Percentiles rank a stretch among this genome's conserved stretches.
Conservation (phyloP, 2,888 invertebrate species). For the Hoplodrina blanda region DNA sequence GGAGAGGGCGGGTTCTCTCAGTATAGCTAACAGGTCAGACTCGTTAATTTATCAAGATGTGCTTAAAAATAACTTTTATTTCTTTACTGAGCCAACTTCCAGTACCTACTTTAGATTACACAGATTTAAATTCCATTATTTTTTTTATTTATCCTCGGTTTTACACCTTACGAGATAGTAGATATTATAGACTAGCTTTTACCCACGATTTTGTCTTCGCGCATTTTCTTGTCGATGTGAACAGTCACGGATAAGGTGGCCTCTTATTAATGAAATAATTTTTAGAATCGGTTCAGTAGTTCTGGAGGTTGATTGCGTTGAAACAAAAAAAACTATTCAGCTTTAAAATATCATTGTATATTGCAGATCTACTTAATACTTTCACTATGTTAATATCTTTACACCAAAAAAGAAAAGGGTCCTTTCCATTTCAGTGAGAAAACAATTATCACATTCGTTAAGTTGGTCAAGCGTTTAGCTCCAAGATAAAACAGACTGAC, state of each 20-base stretch:
- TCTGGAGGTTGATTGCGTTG: too few species aligned
- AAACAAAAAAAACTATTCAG: too few species aligned
- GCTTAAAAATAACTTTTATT: conserved; percentile 36
- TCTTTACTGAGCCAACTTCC: not conserved
- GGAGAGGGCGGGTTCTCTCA: conserved; percentile 4
- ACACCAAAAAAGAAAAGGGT: conserved; percentile 12
- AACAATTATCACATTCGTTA: conserved; percentile 21
- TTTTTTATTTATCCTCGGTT: not conserved
- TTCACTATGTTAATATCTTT: not conserved
- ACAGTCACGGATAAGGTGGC: too few species aligned
- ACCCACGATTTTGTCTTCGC: too few species aligned
- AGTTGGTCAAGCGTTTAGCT: not conserved
- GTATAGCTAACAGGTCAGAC: conserved; percentile 40
- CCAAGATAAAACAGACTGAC: too few species aligned
- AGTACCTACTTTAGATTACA: conserved; percentile 5
- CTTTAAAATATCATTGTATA: too few species aligned
- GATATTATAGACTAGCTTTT: not conserved
- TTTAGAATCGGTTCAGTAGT: too few species aligned
- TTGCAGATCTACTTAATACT: too few species aligned
- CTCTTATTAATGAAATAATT: too few species aligned
- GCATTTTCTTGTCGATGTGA: too few species aligned
- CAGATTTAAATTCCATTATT: not conserved
- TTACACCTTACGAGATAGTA: not conserved
- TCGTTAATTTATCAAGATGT: conserved; percentile 37
- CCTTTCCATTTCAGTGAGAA: conserved; percentile 31